Percentiles rank a stretch among this genome's conserved stretches.
Conservation (phyloP, 2,113 vertebrate species). For the Pimephales promelas region DNA sequence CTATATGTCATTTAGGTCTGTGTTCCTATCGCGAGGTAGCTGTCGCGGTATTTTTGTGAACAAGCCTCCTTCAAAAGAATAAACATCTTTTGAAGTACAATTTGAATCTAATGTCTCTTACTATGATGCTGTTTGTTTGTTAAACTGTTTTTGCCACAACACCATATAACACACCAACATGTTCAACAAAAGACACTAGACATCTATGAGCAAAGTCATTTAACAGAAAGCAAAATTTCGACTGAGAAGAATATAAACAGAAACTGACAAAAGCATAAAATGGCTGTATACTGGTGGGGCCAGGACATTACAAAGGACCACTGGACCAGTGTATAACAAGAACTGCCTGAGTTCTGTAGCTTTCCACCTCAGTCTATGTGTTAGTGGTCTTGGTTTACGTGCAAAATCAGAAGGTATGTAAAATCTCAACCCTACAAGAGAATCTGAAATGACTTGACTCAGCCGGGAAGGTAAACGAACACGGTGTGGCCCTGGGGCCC, state of each 20-base stretch:
- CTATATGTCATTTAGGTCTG: too few relatives aligned
- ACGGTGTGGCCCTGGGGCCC: background rate
- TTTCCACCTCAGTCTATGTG: constrained; percentile 8
- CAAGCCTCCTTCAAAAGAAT: too few relatives aligned
- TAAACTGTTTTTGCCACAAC: too few relatives aligned
- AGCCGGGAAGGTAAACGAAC: background rate
- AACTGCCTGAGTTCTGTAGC: constrained; percentile 10
- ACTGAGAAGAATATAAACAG: background rate
- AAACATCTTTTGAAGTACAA: too few relatives aligned
- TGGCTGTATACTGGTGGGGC: background rate
- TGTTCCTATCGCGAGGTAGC: too few relatives aligned
- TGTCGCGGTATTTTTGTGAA: too few relatives aligned
- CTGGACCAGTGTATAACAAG: background rate
- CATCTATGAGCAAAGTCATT: background rate
- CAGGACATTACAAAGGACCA: background rate
- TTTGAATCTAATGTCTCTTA: too few relatives aligned
- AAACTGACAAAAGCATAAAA: background rate
- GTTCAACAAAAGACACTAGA: constrained; percentile 20
- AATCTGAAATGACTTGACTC: background rate
- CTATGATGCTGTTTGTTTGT: too few relatives aligned
- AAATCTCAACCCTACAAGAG: background rate
- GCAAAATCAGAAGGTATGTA: constrained; percentile 6
- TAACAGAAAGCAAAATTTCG: background rate
- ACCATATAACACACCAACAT: background rate
- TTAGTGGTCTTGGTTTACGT: background rate